Evolutionary conservation across 2,113 vertebrate species (phyloP), one percentile per base, ranked within the genome.

Genomic region (Scatophagus argus): DNA sequence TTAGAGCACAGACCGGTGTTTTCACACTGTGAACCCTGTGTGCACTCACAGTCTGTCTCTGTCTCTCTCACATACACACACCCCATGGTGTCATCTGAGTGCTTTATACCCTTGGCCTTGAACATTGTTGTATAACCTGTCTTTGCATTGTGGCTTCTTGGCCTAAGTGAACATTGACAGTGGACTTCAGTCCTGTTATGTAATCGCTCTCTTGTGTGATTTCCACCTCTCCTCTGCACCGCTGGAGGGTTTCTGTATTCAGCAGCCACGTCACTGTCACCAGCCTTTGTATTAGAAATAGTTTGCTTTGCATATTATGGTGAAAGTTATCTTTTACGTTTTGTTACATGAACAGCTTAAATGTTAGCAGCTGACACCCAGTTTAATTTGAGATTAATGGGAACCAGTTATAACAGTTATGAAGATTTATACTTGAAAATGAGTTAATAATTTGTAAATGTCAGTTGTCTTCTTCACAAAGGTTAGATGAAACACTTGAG

Each of bases 61-160:
- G 58, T 81, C 41, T 65, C 67, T 58, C 70, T 54, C 63, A 59
- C 77, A 55, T 3, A 16, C 73, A 21, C 71, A 11, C 25, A 38
- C 49, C 34, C 79, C 10, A 39, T 74, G 51, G 51, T 74, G 73
- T 80, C 80, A 85, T 83, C 55, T 17, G 54, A 68, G 65, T 39
- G 64, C 82, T 84, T 86, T 73, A 73, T 49, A 65, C 69, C 61
- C 60, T 74, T 66, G 79, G 89, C 82, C 78, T 82, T 85, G 78
- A 72, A 80, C 72, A 62, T 69, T 82, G 83, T 91, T 92, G 87
- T 89, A 2, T 90, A 86, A 93, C 82, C 79, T 87, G 75, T 81
- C 79, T 81, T 79, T 78, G 67, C 67, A 55, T 79, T 51, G 61
- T 67, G 60, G 68, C 77, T 52, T 84, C 80, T 86, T 79, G 68